Evolutionary conservation across 2,888 invertebrate species (phyloP), one percentile per base, ranked within the genome.

Genomic region (Taphrorychus bicolor): DNA sequence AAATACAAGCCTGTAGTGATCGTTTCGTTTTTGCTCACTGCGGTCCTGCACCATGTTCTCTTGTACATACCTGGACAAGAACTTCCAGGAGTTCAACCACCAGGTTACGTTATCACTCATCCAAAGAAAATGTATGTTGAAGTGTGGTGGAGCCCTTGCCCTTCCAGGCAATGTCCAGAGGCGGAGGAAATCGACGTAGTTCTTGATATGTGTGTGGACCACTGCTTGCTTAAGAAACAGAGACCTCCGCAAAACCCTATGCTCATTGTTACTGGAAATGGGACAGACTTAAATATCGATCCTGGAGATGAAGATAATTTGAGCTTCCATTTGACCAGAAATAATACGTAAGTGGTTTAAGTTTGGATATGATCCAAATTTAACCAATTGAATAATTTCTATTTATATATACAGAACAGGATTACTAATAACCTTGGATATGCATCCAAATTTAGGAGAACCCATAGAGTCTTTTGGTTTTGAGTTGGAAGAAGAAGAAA

Each of bases 111-210:
- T 2, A 67, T 70, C 32, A 86, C 89, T 66, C 91, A 92, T 83
- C 91, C 91, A 18, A 86, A 87, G 72, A 88, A 87, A 69, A 87
- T 87, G 72, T 87, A 86, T 76, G 89, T 91, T 54, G 91, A 92
- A 86, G 90, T 92, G 32, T 92, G 92, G 92, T 92, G 92, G 92
- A 91, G 91, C 76, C 92, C 92, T 0, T 92, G 92, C 76, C 90
- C 91, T 0, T 91, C 91, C 74, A 84, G 91, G 70, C 91, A 91
- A 81, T 92, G 92, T 78, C 92, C 92, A 0, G 90, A 89, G 74
- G 88, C 89, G 71, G 90, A 90, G 73, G 89, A 89, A 75, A 83
- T 91, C 22, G 89, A 91, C 77, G 86, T 92, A 76, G 88, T 91
- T 14, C 83, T 92, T 24, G 89, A 90, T 74, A 86, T 88, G 73